phyloP scores from a whole-genome alignment of 2,113 vertebrate species.

The Hyperoodon ampullatus region DNA sequence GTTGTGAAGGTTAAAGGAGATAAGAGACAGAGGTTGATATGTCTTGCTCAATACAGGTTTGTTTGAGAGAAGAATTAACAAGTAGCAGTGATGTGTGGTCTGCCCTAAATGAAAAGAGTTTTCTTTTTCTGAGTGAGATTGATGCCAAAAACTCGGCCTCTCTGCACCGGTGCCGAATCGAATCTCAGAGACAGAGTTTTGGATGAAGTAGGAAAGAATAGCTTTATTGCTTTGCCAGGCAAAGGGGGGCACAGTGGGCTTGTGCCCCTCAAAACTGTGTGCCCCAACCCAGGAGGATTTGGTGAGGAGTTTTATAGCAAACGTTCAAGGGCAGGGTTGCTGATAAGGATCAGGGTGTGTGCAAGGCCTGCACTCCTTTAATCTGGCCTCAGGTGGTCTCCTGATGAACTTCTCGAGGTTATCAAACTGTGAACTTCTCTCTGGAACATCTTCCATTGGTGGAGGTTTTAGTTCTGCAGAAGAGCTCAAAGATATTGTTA shows the following conservation, averaged over 20 bases:
- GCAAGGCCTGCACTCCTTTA: background rate
- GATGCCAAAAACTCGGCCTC: background rate
- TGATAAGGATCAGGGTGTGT: background rate
- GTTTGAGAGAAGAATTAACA: background rate
- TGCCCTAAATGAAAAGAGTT: background rate
- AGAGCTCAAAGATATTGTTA: background rate
- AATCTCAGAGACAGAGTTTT: background rate
- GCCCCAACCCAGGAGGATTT: background rate
- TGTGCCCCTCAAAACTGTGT: background rate
- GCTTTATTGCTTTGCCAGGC: background rate
- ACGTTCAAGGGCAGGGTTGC: background rate
- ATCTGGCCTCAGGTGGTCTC: background rate
- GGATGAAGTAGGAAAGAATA: background rate
- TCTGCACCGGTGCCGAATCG: too few species aligned
- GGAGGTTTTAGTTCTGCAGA: background rate
- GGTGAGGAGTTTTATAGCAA: background rate
- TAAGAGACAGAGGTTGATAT: background rate
- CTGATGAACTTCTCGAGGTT: background rate
- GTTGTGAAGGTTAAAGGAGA: background rate
- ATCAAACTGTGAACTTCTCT: background rate
- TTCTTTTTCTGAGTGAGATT: background rate
- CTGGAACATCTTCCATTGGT: background rate
- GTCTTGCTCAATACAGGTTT: background rate
- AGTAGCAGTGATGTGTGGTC: background rate
- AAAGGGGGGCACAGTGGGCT: background rate